A percentile compares a stretch with the other conserved stretches of the same genome.
phyloP scores from a whole-genome alignment of 2,888 invertebrate species.

The Trissolcus brochymenae region DNA sequence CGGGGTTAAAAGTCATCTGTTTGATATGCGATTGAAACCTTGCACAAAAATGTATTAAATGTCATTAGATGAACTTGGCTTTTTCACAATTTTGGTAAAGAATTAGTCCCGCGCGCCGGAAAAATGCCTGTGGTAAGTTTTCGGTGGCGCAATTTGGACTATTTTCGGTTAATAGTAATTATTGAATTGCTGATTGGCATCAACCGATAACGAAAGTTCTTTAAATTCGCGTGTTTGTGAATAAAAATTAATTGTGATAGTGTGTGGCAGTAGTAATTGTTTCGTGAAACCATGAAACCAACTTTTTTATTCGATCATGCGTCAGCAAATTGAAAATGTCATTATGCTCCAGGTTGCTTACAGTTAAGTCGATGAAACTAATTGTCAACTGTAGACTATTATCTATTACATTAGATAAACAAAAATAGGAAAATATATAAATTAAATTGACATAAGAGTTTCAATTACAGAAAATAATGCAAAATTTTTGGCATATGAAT shows the following conservation, averaged over 20 bases:
- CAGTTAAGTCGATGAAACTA: not conserved
- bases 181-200: too few species aligned
- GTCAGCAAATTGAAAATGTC: not conserved
- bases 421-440: not conserved
- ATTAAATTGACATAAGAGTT: not conserved
- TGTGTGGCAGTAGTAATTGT: not conserved
- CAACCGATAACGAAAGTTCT: too few species aligned
- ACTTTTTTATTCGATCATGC: not conserved
- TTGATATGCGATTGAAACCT: conserved; percentile 55
- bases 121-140: conserved; percentile 68
- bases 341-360: not conserved
- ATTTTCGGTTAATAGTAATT: too few species aligned
- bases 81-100: conserved; percentile 55
- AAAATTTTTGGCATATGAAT: not conserved
- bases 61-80: conserved; percentile 63
- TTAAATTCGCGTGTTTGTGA: too few species aligned
- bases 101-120: conserved; percentile 42
- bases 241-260: conserved; percentile 2
- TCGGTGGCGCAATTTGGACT: not conserved
- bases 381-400: not conserved
- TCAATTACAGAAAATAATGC: not conserved
- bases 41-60: conserved; percentile 59
- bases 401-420: not conserved
- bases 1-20: conserved; percentile 68
- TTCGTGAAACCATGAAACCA: conserved; percentile 9